These are phyloP conservation scores for Psittacula cyanocephala DNA, from an alignment of 2,113 vertebrate genomes.

Conservation along the genomic window DNA sequence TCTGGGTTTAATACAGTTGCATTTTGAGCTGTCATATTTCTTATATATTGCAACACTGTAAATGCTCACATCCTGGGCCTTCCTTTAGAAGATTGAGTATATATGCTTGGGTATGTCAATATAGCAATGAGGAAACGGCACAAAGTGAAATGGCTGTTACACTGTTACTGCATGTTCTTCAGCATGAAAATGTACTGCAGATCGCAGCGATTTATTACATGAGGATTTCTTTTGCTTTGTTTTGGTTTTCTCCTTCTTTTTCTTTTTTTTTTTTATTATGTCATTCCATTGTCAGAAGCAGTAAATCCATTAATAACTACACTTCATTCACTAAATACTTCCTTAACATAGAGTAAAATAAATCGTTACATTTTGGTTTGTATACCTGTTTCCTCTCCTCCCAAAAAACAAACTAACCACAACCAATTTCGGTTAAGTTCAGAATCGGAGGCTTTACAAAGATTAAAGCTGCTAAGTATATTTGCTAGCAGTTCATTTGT, in stretches of 20 bases:
- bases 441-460: neutral
- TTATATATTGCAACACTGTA: slow-evolving; percentile 15
- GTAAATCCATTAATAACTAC: neutral
- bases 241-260: neutral
- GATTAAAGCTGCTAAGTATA: slow-evolving; percentile 39
- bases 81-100: slow-evolving; percentile 1
- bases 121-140: neutral
- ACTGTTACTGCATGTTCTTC: neutral
- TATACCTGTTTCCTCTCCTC: neutral
- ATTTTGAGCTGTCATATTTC: neutral
- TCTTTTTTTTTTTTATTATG: neutral
- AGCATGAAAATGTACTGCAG: neutral
- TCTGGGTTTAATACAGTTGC: slow-evolving; percentile 18
- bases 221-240: neutral
- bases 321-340: neutral
- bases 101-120: neutral
- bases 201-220: neutral
- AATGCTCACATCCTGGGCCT: neutral
- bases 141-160: neutral
- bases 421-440: neutral
- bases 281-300: neutral
- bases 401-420: neutral
- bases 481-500: slow-evolving; percentile 52
- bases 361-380: neutral
- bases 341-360: neutral